Base-by-base conservation (phyloP, 2,797 vertebrate genomes). In the Notamacropus eugenii region DNA sequence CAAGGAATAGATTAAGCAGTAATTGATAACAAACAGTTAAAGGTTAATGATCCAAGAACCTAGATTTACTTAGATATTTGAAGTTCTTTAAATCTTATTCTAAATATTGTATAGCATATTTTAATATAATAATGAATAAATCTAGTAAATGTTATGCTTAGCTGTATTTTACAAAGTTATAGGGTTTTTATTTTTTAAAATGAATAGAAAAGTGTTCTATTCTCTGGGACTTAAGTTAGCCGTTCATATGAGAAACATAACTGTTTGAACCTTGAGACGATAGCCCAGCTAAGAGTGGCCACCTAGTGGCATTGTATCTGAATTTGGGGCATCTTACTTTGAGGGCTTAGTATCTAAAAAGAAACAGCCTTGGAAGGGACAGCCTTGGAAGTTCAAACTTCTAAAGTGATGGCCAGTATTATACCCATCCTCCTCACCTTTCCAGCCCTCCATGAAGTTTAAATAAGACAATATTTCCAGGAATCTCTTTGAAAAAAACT, bases 131-230 rank as follows among this genome's bases (percentile, higher is more conserved):
- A 58, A 55, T 28, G 94, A 34, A 87, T 27, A 87, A 50, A 22
- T 91, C 5, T 56, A 27, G 40, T 90, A 54, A 46, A 2, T 93
- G 52, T 34, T n/a, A 54, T 87, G 31, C 12, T 93, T 55, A 59
- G 24, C 31, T 95, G 34, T 92, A 94, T 87, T 96, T 93, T 94
- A 93, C 62, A 40, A 96, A 93, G 27, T 46, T 34, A 22, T 82
- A 31, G 54, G 22, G 8, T 4, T 59, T 40, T 46, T 74, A 1
- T 55, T 93, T 55, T 82, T 40, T 5, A 10, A 55, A 5, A 56
- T 22, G 74, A 87, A 87, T 8, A 87, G 10, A 40, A 40, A 28
- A 55, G 54, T 55, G 19, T 13, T 50, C 40, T 27, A 24, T 82
- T 82, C 67, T 46, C n/a, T 46, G 62, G 50, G 6, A 82, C 34